phyloP scores from a whole-genome alignment of 2,888 invertebrate genomes.

The Eristalis tenax region DNA sequence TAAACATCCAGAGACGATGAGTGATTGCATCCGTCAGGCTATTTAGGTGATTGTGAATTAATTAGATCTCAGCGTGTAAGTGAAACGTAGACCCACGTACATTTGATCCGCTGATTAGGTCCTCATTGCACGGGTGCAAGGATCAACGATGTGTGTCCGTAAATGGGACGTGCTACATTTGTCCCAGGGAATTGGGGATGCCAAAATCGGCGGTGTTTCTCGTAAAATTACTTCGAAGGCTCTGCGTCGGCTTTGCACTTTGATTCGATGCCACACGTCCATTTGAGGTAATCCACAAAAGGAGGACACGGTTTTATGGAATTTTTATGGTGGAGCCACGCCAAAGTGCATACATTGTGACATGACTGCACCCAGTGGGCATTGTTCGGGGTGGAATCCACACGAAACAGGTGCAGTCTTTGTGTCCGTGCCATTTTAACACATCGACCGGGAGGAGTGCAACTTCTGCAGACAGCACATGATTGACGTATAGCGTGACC shows the following conservation, averaged over 20 bases:
- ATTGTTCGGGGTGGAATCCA: neutral
- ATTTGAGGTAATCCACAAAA: neutral
- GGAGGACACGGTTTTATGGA: neutral
- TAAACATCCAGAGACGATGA: constrained; percentile 67
- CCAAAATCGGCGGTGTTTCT: neutral
- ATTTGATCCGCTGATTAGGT: constrained; percentile 57
- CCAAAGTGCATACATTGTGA: neutral
- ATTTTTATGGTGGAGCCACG: neutral
- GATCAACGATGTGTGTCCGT: constrained; percentile 52
- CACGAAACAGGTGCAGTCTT: neutral
- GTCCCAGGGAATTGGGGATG: constrained; percentile 17
- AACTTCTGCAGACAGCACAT: constrained; percentile 9
- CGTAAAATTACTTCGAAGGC: constrained; percentile 1
- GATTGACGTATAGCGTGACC: constrained; percentile 22
- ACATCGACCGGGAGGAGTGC: constrained; percentile 6
- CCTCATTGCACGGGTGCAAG: constrained; percentile 48
- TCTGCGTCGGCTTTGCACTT: neutral
- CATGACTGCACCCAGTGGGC: neutral
- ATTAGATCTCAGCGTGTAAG: constrained; percentile 58
- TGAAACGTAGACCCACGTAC: constrained; percentile 35
- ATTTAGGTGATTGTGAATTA: constrained; percentile 70
- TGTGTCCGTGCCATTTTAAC: constrained; percentile 16
- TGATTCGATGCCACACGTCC: neutral
- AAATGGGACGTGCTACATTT: constrained; percentile 41
- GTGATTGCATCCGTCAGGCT: constrained; percentile 71